These are phyloP conservation scores for Halcyon chelicuti DNA, from an alignment of 2,797 vertebrate species.

Conservation along the genomic window DNA sequence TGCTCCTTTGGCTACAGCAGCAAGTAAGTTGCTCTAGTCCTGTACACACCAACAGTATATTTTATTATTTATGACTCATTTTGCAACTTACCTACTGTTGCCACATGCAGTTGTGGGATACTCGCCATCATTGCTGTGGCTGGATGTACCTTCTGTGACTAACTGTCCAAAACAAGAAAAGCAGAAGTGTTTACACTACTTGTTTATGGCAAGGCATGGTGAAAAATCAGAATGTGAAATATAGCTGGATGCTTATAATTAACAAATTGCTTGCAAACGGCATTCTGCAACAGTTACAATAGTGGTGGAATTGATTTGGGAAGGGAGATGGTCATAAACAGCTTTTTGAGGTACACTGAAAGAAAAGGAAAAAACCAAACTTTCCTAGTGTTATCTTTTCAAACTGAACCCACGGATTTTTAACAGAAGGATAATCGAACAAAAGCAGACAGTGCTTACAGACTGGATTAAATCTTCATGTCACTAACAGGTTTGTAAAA, in stretches of 20 bases:
- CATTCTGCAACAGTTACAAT: neutral
- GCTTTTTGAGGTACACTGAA: neutral
- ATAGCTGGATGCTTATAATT: neutral
- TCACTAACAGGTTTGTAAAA: neutral
- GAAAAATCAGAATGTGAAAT: neutral
- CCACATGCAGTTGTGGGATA: neutral
- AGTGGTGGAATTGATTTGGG: neutral
- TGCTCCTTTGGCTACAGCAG: neutral
- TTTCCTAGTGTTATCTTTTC: neutral
- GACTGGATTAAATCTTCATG: neutral
- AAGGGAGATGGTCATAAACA: neutral
- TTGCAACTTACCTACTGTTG: neutral
- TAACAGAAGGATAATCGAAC: neutral
- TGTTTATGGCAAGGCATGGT: neutral
- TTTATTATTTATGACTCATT: neutral
- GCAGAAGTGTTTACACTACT: neutral
- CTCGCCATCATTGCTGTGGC: neutral
- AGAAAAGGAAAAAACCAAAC: neutral
- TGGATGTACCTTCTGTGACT: neutral
- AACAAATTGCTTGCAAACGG: neutral
- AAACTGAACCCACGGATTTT: neutral
- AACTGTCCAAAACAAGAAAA: neutral
- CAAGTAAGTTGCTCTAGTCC: neutral
- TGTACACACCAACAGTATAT: neutral
- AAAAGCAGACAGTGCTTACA: neutral